Evolutionary conservation across 1,140 invertebrate genomes (phyloP), one percentile per base, ranked within the genome.

Genomic region (Pogonomyrmex barbatus): DNA sequence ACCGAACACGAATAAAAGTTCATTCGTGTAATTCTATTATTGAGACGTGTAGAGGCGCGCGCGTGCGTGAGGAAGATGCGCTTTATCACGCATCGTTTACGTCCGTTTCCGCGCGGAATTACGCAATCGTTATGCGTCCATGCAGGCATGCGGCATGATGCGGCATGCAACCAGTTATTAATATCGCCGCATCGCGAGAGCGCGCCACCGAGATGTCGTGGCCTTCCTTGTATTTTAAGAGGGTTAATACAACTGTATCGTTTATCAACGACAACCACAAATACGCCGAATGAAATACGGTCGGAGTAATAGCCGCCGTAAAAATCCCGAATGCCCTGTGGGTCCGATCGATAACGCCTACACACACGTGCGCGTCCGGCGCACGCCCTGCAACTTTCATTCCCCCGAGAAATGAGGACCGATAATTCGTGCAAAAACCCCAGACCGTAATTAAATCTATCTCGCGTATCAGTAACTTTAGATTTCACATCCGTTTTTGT

Each of bases 271-370:
- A 91, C 91, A 91, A 86, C 76, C 79, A 85, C 90, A 86, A 91
- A 91, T 91, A 87, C 86, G 87, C 62, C 82, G 86, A 88, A 90
- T 92, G 91, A 92, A 91, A 91, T 92, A 92, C 79, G 84, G 83
- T 90, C 62, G 87, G 56, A 87, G 88, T 91, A 91, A 92, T 91
- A 87, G 86, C 86, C 54, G 86, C 45, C 39, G 54, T 90, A 91
- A 91, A 92, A 91, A 63, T 62, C 75, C 77, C 85, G 76, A 73
- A 87, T 79, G 87, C 85, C 88, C 79, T 45, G 79, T 83, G 87
- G 89, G 82, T 73, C 75, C 86, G 91, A 92, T 92, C 91, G 91
- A 92, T 92, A 92, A 92, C 90, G 89, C 90, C 90, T 85, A 92
- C 91, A 86, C 77, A 78, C 84, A 76, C 70, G 54, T 45, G 58